Evolutionary conservation across 2,113 vertebrate genomes (phyloP).

Genomic region (Peromyscus maniculatus): DNA sequence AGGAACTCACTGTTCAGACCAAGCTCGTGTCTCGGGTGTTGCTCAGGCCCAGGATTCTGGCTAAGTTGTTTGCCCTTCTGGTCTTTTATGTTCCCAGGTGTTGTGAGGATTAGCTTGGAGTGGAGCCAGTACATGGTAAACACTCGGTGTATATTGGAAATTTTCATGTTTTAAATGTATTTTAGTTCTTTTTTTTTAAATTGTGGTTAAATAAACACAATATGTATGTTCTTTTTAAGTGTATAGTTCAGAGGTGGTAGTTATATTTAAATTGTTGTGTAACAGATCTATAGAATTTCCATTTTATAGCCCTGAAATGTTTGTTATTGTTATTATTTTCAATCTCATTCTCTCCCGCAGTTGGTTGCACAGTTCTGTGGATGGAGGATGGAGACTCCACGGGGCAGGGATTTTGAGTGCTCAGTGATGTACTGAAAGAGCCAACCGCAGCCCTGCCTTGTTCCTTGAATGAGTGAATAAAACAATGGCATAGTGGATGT

Average conservation of each 20-base stretch:
- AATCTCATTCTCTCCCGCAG: neutral
- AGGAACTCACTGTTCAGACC: neutral
- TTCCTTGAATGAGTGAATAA: slow-evolving; percentile 26
- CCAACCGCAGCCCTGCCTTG: neutral
- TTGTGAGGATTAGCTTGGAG: neutral
- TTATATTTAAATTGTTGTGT: slow-evolving; percentile 38
- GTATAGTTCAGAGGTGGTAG: neutral
- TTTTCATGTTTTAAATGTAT: slow-evolving; percentile 24
- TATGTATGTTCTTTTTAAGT: slow-evolving; percentile 50
- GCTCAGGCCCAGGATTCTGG: neutral
- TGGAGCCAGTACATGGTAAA: neutral
- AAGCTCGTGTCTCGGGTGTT: neutral
- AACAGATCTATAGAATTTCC: slow-evolving; percentile 27
- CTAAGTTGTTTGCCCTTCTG: slow-evolving; percentile 10
- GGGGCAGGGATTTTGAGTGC: neutral
- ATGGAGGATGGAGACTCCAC: neutral
- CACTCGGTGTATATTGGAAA: neutral
- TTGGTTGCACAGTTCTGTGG: neutral
- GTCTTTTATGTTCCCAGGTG: neutral
- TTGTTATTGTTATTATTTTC: slow-evolving; percentile 16
- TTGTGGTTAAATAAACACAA: slow-evolving; percentile 19
- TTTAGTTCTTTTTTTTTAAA: neutral
- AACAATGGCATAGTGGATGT: neutral
- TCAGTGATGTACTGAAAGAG: neutral
- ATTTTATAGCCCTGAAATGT: slow-evolving; percentile 35